Base-by-base conservation (phyloP, 2,888 invertebrate genomes). In the Nomada fabriciana region DNA sequence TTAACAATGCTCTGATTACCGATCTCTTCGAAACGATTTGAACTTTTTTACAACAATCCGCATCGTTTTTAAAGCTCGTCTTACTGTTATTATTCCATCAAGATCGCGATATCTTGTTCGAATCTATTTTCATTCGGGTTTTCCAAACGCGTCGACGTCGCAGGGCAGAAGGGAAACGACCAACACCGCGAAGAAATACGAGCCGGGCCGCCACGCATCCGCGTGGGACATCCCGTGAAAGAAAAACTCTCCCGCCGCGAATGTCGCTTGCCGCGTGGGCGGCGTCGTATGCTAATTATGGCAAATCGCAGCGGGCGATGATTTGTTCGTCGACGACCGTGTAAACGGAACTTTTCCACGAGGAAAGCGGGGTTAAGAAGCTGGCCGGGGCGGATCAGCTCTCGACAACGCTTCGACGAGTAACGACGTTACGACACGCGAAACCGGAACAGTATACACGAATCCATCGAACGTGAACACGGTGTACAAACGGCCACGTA, bases 271-370 rank as follows among this genome's bases (percentile, higher is more conserved):
- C 53, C 43, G 61, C 53, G 75, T 80, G 25, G 74, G 60, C 70
- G 60, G 10, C 20, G 67, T 36, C 71, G 42, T 57, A 80, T 76
- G 75, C 80, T 80, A 82, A 82, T 82, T 82, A 68, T 64, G 82
- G 75, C 80, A 72, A 80, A 80, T 80, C 80, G 53, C 80, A 80
- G 80, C 82, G 68, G 82, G 80, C 75, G 80, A 80, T 76, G 80
- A 80, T 79, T 82, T 80, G 75, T 76, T 75, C 68, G 80, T 64
- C 29, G 64, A 73, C 57, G 52, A 55, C 36, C 70, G 69, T 61
- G 69, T 75, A 82, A 82, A 70, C 47, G 80, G 36, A 61, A 64
- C 53, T 80, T 82, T 82, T 82, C 63, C 63, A 29, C 36, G 23
- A 10, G 50, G 60, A 65, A 74, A 73, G 53, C 53, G 10, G n/a